Percentiles rank a stretch among this genome's conserved stretches.
phyloP scores from a whole-genome alignment of 2,113 vertebrate genomes.

The Rhadina sibilatrix region DNA sequence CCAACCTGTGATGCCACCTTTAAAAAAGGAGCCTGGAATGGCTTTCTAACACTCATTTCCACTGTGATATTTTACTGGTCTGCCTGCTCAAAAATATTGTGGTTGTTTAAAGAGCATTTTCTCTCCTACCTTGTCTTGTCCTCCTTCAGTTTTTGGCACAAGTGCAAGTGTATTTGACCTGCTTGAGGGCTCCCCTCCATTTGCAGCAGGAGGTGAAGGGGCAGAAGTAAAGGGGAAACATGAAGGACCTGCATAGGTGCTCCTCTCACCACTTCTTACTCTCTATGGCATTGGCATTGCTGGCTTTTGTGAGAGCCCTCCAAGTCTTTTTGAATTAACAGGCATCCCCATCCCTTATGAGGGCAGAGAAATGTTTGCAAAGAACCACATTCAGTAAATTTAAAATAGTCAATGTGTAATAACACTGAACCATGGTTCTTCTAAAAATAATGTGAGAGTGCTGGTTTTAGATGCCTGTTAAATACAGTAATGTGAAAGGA shows the following conservation, averaged over 20 bases:
- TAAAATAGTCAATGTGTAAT: not conserved
- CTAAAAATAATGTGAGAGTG: not conserved
- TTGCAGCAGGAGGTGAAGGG: not conserved
- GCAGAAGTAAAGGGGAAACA: not conserved
- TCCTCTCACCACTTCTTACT: not conserved
- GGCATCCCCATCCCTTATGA: not conserved
- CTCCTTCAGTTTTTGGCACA: not conserved
- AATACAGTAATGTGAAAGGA: not conserved
- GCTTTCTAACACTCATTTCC: not conserved
- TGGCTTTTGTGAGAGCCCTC: not conserved
- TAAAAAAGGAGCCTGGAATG: not conserved
- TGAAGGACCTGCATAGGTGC: not conserved
- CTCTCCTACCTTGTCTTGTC: not conserved
- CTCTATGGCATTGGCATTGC: not conserved
- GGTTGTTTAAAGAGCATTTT: not conserved
- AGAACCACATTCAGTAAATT: not conserved
- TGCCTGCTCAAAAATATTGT: not conserved
- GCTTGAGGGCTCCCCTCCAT: not conserved
- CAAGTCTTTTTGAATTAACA: not conserved
- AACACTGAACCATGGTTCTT: not conserved
- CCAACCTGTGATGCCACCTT: not conserved
- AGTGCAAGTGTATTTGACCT: not conserved
- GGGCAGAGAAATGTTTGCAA: not conserved
- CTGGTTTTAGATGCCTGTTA: not conserved
- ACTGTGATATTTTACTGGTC: constrained; percentile 10